Evolutionary conservation across 2,888 invertebrate genomes (phyloP).

Genomic region (Scaptodrosophila latifasciaeformis): DNA sequence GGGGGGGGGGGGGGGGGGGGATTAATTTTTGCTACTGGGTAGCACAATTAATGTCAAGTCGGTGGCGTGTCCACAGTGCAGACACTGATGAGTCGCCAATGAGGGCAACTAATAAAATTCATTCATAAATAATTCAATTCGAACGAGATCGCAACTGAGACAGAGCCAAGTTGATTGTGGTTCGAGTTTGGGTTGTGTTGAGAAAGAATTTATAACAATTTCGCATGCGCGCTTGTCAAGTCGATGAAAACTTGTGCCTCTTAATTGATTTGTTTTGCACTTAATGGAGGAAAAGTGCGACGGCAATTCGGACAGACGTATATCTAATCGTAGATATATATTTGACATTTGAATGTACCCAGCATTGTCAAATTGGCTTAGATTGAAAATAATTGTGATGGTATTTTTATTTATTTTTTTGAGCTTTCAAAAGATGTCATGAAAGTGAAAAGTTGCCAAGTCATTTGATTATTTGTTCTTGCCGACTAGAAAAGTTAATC

Average conservation of each 20-base stretch:
- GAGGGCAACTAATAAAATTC: slow-evolving; percentile 69
- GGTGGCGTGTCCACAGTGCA: slow-evolving; percentile 12
- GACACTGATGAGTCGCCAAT: slow-evolving; percentile 65
- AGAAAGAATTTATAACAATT: slow-evolving; percentile 62
- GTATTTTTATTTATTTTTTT: no score
- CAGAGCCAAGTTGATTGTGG: no score
- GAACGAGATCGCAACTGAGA: slow-evolving; percentile 15
- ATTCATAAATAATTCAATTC: slow-evolving; percentile 70
- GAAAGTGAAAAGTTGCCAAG: slow-evolving; percentile 2
- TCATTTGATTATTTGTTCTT: no score
- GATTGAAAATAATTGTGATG: slow-evolving; percentile 55
- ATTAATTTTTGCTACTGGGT: background rate
- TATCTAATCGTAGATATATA: slow-evolving; percentile 4
- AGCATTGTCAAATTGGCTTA: slow-evolving; percentile 51
- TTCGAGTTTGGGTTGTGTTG: no score
- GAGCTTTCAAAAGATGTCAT: no score
- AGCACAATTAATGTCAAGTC: slow-evolving; percentile 16
- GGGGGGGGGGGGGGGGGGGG: no score
- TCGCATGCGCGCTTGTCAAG: slow-evolving; percentile 50
- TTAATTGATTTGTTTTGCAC: slow-evolving; percentile 65
- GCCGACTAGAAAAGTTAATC: no score
- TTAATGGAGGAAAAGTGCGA: slow-evolving; percentile 38
- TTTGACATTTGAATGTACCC: slow-evolving; percentile 43
- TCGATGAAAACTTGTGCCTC: slow-evolving; percentile 34
- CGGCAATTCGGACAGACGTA: slow-evolving; percentile 1